Percentiles rank a stretch among this genome's conserved stretches.
These are phyloP conservation scores for Malurus melanocephalus DNA, from an alignment of 2,113 vertebrate genomes.

Conservation along the genomic window DNA sequence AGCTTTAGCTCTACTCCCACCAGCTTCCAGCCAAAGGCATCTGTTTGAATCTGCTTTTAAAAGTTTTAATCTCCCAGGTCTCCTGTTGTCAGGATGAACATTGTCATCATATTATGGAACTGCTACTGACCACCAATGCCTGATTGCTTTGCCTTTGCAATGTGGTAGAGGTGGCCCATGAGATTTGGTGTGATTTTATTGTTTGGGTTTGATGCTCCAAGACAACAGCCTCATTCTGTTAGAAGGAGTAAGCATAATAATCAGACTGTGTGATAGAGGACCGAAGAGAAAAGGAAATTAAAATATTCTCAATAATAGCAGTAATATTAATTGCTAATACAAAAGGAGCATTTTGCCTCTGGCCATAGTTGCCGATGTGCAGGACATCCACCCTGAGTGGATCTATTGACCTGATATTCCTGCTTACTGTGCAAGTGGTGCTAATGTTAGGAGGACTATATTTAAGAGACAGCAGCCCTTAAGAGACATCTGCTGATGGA, in stretches of 20 bases:
- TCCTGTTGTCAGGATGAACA: background rate
- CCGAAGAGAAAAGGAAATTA: background rate
- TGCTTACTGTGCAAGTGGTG: constrained; percentile 30
- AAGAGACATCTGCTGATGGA: constrained; percentile 23
- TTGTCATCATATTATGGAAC: background rate
- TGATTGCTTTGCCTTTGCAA: background rate
- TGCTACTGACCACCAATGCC: background rate
- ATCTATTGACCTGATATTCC: constrained; percentile 29
- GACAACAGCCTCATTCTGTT: background rate
- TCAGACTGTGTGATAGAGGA: background rate
- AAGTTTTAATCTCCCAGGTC: background rate
- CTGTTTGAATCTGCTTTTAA: background rate
- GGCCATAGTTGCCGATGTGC: background rate
- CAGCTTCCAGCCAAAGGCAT: background rate
- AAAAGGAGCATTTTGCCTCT: background rate
- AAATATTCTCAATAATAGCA: background rate
- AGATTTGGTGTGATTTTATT: background rate
- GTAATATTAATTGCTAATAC: background rate
- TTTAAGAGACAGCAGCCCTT: constrained; percentile 21
- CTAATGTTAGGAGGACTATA: background rate
- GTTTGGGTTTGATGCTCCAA: background rate
- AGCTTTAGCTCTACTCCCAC: background rate
- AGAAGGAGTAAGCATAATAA: background rate
- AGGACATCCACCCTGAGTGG: background rate
- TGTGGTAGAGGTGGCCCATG: background rate